Evolutionary conservation across 1,140 invertebrate species (phyloP).

Genomic region (Micrasema longulum): DNA sequence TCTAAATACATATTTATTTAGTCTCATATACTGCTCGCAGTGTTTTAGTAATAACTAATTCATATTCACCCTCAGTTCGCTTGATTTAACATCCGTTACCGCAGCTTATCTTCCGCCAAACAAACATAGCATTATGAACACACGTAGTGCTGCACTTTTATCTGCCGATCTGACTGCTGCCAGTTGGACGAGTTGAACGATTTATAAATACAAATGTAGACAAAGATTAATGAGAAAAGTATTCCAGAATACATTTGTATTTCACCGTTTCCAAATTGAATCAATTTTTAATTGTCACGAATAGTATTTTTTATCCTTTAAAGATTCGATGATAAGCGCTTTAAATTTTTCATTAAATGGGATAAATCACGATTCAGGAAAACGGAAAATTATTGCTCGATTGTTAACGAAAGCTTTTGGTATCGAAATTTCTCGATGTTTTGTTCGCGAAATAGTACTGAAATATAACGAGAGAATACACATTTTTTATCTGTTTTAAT

Average conservation of each 20-base stretch:
- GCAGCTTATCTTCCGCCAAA: slow-evolving; percentile 42
- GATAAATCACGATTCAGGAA: no score
- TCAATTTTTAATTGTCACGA: not conserved
- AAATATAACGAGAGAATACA: no score
- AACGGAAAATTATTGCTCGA: no score
- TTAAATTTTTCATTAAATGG: no score
- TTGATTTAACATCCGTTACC: slow-evolving; percentile 48
- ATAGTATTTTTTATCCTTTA: no score
- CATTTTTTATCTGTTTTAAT: no score
- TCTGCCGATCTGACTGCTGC: slow-evolving; percentile 15
- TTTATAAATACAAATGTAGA: not conserved
- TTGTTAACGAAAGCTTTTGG: no score
- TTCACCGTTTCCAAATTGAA: not conserved
- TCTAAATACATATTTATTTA: slow-evolving; percentile 35
- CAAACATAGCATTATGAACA: slow-evolving; percentile 40
- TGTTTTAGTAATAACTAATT: slow-evolving; percentile 28
- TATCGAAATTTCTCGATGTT: no score
- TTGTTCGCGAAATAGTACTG: no score
- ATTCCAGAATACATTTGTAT: not conserved
- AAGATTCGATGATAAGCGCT: no score
- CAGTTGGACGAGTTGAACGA: not conserved
- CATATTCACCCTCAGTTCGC: slow-evolving; percentile 43
- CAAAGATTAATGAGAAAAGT: slow-evolving; percentile 20
- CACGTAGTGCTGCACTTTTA: no score
- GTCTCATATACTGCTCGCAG: slow-evolving; percentile 8